Base-by-base conservation (phyloP, 2,888 invertebrate species). In the Drosophila birchii region DNA sequence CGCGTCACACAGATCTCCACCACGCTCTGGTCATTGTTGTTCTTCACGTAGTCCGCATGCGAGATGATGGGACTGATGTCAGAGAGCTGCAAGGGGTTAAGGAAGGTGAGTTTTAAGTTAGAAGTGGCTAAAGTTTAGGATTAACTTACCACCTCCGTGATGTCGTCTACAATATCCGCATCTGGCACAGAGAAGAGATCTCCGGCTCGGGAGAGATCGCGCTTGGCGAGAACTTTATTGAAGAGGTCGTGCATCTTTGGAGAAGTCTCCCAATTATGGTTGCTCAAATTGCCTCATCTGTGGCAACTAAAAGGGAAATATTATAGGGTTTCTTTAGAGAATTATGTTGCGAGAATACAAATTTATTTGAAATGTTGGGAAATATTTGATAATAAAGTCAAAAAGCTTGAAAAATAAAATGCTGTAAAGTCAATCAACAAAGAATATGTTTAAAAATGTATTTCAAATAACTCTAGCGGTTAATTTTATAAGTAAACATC, bases 1-100 rank as follows among this genome's bases (percentile, higher is more conserved):
- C 98, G 93, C 2, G 98, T 97, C 71, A 98, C 96, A 92, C 98
- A 98, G 90, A 98, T 98, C 93, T 98, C 98, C 80, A 98, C 97
- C 73, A 98, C 96, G 83, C 97, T 97, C 93, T 98, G 98, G 92
- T 98, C 97, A 93, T 98, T 97, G 91, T 96, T 96, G 92, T 96
- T 97, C 79, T 95, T 95, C 54, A 95, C 94, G 91, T 98, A 98
- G 88, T 96, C 96, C 5, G 96, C 94, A 74, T 96, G 94, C 75
- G 96, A 96, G 69, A 97, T 96, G 79, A 98, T 97, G 78, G 96
- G 95, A 73, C 95, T 95, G 90, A 96, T 95, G 93, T 95, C 95
- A 86, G 94, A 95, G 76, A 96, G 93, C 96, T 96, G 18, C 23
- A n/a, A 41, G 3, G 5, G 6, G 12, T 14, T 14, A 11, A 3